These are phyloP conservation scores for Paramormyrops hopkinsi DNA, from an alignment of 2,797 vertebrate species.

Conservation along the genomic window DNA sequence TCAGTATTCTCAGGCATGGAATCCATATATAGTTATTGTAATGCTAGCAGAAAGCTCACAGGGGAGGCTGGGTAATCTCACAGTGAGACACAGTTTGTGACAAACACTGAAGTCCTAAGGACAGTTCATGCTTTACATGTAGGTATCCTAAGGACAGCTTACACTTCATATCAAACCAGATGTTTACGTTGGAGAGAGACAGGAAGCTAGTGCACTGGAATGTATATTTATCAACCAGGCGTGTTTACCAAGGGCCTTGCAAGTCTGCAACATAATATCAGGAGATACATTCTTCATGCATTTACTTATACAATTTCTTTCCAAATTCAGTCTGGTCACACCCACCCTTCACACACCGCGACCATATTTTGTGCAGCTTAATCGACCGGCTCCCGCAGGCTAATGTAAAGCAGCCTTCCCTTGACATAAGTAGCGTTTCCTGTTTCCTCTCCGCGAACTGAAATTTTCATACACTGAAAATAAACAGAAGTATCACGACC, in stretches of 20 bases:
- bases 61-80: neutral
- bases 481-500: neutral
- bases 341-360: neutral
- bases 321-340: neutral
- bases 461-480: neutral
- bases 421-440: neutral
- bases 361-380: neutral
- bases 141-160: neutral
- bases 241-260: neutral
- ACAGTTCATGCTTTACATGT: neutral
- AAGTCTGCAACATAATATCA: neutral
- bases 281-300: neutral
- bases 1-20: neutral
- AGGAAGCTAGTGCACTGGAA: neutral
- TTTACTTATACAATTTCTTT: neutral
- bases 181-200: neutral
- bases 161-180: neutral
- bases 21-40: neutral
- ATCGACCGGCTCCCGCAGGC: neutral
- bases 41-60: neutral
- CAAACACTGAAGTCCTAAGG: neutral
- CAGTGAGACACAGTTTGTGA: neutral
- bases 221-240: slow-evolving; percentile 5
- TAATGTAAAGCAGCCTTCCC: neutral
- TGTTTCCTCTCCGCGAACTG: neutral